Evolutionary conservation across 1,140 invertebrate genomes (phyloP).

Genomic region (Copidosoma floridanum): DNA sequence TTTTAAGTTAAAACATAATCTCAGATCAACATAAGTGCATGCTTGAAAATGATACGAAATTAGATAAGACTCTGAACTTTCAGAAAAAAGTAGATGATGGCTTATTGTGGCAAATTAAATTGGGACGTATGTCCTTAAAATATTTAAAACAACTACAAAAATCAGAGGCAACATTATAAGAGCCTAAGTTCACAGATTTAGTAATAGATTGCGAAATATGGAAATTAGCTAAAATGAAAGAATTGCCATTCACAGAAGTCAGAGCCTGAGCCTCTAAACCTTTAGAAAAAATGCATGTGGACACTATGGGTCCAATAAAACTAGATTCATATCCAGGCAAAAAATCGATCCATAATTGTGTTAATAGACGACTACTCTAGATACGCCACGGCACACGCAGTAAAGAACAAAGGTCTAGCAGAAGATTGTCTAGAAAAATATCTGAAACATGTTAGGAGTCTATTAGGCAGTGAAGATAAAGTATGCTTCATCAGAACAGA

Average conservation of each 20-base stretch:
- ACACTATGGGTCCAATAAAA: too few relatives aligned
- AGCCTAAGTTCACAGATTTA: slow-evolving; percentile 4
- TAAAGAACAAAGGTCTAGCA: too few relatives aligned
- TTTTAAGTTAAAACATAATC: neutral
- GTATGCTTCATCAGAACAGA: slow-evolving; percentile 23
- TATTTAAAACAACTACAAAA: slow-evolving; percentile 13
- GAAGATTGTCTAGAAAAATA: too few relatives aligned
- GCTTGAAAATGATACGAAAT: slow-evolving; percentile 8
- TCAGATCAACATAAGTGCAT: neutral
- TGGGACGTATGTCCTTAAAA: slow-evolving; percentile 9
- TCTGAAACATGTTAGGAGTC: too few relatives aligned
- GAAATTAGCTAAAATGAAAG: slow-evolving; percentile 28
- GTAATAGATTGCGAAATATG: slow-evolving; percentile 27
- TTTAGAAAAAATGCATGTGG: slow-evolving; percentile 22
- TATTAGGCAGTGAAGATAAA: slow-evolving; percentile 15
- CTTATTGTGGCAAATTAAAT: slow-evolving; percentile 20
- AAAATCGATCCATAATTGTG: too few relatives aligned
- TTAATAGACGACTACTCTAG: too few relatives aligned
- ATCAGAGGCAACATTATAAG: slow-evolving; percentile 4
- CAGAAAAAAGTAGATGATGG: too few relatives aligned
- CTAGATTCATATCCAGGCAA: too few relatives aligned
- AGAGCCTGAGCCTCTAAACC: slow-evolving; percentile 22
- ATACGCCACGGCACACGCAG: too few relatives aligned
- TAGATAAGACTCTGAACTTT: too few relatives aligned
- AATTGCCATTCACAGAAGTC: slow-evolving; percentile 21